Conservation (phyloP, 2,888 invertebrate genomes). For the Helicoverpa assulta region DNA sequence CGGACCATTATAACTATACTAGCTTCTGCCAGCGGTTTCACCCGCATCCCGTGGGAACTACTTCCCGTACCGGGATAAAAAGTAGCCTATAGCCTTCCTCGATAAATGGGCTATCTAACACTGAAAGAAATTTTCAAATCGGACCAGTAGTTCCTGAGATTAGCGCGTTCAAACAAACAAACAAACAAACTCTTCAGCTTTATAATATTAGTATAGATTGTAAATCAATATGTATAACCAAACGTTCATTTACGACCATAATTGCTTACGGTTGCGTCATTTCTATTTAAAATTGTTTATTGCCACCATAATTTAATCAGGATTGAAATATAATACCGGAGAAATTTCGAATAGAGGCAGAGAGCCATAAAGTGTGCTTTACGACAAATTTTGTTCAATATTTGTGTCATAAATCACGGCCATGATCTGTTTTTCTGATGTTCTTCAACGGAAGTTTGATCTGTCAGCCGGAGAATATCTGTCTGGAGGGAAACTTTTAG, state of each 20-base stretch:
- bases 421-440: constrained; percentile 78
- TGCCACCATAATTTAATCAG: constrained; percentile 77
- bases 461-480: constrained; percentile 55
- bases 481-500: constrained; percentile 45
- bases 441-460: constrained; percentile 73
- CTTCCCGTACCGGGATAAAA: no score
- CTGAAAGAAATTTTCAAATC: no score
- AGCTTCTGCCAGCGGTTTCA: no score
- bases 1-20: constrained; percentile 56
- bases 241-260: constrained; percentile 69
- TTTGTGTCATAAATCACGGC: constrained; percentile 80
- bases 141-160: no score
- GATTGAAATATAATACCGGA: constrained; percentile 75
- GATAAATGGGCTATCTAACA: no score
- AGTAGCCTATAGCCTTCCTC: no score
- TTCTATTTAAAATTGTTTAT: constrained; percentile 76
- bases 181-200: no score
- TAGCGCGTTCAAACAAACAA: no score
- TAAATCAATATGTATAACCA: constrained; percentile 66
- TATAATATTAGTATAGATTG: no score
- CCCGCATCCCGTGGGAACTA: no score
- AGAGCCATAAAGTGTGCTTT: constrained; percentile 76
- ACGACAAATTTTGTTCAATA: constrained; percentile 84
- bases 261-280: constrained; percentile 74
- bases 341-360: constrained; percentile 73